Percentiles rank a stretch among this genome's conserved stretches.
phyloP scores from a whole-genome alignment of 2,797 vertebrate species.

The Propithecus deckenii region DNA sequence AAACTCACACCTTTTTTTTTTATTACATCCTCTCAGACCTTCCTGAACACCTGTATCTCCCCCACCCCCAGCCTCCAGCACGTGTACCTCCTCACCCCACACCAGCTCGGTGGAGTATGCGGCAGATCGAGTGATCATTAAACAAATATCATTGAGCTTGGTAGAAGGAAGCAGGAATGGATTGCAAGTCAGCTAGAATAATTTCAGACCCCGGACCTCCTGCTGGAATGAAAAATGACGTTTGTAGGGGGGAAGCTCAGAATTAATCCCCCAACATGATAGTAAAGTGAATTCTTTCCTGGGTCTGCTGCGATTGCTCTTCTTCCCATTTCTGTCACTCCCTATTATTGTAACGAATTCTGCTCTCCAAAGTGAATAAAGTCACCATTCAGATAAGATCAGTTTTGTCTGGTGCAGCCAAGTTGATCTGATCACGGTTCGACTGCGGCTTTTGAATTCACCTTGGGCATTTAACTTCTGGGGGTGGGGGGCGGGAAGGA shows the following conservation, averaged over 20 bases:
- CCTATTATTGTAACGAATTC: constrained; percentile 82
- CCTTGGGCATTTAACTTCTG: constrained; percentile 80
- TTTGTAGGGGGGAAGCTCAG: constrained; percentile 76
- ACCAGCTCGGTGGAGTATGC: not conserved
- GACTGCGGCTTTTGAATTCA: constrained; percentile 80
- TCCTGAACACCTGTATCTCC: not conserved
- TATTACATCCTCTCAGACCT: not conserved
- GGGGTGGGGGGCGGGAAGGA: constrained; percentile 59
- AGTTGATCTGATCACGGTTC: constrained; percentile 80
- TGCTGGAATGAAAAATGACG: constrained; percentile 77
- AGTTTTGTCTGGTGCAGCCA: constrained; percentile 81
- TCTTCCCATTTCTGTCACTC: constrained; percentile 77
- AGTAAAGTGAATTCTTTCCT: constrained; percentile 79
- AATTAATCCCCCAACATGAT: constrained; percentile 78
- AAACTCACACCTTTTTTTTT: not conserved
- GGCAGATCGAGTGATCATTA: constrained; percentile 41
- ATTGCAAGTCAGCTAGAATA: constrained; percentile 66
- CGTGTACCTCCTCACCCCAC: constrained; percentile 48
- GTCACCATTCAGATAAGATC: constrained; percentile 84
- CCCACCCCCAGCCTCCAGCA: not conserved
- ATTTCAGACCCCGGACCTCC: constrained; percentile 72
- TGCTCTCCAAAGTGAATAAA: constrained; percentile 82
- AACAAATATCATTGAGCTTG: constrained; percentile 62
- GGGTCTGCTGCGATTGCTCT: constrained; percentile 66
- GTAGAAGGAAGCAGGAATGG: constrained; percentile 58